These are phyloP conservation scores for Zalophus californianus DNA, from an alignment of 2,797 vertebrate species.

Conservation along the genomic window DNA sequence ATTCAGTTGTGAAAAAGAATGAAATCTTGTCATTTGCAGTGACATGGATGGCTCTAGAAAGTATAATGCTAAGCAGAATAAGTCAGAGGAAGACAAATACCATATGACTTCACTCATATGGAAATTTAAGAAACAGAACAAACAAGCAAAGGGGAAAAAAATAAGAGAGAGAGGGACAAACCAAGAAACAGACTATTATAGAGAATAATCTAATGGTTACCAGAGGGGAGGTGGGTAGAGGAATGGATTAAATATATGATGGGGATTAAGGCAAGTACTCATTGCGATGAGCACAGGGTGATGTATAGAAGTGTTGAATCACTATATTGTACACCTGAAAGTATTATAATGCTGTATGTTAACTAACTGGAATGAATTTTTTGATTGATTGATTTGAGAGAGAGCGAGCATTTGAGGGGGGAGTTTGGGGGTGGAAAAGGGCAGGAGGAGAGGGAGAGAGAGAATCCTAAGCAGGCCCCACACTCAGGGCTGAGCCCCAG, in stretches of 20 bases:
- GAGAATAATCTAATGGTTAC: background rate
- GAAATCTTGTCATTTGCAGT: background rate
- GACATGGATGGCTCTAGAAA: background rate
- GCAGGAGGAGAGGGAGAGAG: background rate
- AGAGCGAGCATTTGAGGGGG: background rate
- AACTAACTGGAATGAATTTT: background rate
- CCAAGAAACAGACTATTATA: background rate
- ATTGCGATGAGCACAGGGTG: background rate
- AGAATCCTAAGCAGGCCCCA: background rate
- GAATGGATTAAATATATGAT: background rate
- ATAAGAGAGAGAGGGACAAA: background rate
- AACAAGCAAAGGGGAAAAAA: background rate
- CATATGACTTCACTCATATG: background rate
- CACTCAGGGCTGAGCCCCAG: background rate
- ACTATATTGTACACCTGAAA: background rate
- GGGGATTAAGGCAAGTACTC: background rate
- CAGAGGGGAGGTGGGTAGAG: background rate
- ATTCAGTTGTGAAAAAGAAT: background rate
- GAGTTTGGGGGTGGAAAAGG: background rate
- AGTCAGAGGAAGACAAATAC: background rate
- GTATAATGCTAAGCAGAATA: background rate
- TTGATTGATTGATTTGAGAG: background rate
- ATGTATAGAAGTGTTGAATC: background rate
- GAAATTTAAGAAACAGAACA: background rate
- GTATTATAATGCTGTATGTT: background rate